These are phyloP conservation scores for Chunga burmeisteri DNA, from an alignment of 2,113 vertebrate species.

Conservation along the genomic window DNA sequence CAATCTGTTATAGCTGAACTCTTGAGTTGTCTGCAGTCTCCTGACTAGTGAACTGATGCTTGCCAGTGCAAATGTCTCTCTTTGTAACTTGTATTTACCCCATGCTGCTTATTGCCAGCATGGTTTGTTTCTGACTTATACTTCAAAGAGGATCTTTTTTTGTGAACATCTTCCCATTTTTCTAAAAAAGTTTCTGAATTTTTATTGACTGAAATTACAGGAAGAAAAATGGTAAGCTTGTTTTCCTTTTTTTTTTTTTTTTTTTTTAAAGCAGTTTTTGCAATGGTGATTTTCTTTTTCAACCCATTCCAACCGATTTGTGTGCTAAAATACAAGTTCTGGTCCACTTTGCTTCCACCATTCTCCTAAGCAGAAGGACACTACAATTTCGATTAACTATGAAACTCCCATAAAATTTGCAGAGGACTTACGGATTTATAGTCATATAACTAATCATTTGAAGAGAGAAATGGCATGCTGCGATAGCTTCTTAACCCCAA, in stretches of 20 bases:
- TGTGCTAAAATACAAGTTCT: background rate
- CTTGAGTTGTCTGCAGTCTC: background rate
- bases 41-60: background rate
- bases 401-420: background rate
- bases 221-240: background rate
- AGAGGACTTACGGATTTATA: background rate
- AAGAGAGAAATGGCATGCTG: background rate
- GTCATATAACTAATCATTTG: background rate
- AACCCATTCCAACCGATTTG: background rate
- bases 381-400: background rate
- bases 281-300: background rate
- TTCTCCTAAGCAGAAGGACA: background rate
- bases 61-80: background rate
- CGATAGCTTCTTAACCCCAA: background rate
- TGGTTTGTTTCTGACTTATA: background rate
- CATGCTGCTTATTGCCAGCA: background rate
- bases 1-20: background rate
- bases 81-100: background rate
- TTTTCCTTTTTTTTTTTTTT: background rate
- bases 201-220: background rate
- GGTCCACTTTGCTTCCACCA: background rate
- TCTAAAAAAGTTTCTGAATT: background rate
- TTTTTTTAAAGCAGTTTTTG: background rate
- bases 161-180: background rate
- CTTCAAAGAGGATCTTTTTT: background rate